These are phyloP conservation scores for Drepana falcataria DNA, from an alignment of 2,888 invertebrate genomes.

Conservation along the genomic window DNA sequence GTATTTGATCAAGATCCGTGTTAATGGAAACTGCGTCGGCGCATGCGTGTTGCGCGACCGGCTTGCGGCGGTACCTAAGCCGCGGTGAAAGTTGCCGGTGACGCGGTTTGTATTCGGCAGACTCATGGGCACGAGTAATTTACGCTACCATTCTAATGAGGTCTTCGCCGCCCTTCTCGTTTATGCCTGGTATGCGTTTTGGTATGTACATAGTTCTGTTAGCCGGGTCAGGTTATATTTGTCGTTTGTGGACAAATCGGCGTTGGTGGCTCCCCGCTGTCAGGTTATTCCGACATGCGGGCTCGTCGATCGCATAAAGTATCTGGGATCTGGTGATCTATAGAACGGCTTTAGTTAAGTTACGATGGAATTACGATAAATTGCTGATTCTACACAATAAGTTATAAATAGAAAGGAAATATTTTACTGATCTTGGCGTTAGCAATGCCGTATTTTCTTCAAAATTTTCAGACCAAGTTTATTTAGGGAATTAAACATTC, in stretches of 20 bases:
- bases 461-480: too few species aligned
- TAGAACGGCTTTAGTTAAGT: not conserved
- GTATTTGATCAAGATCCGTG: constrained; percentile 1
- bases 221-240: constrained; percentile 37
- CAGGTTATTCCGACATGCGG: constrained; percentile 49
- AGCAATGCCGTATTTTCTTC: too few species aligned
- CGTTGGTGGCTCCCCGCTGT: constrained; percentile 45
- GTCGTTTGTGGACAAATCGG: constrained; percentile 52
- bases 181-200: constrained; percentile 13
- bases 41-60: constrained; percentile 23
- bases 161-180: constrained; percentile 36
- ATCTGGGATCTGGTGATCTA: constrained; percentile 39
- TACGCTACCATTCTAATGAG: constrained; percentile 48
- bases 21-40: not conserved
- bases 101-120: constrained; percentile 68
- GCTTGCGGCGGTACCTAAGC: constrained; percentile 20
- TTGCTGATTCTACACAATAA: not conserved
- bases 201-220: constrained; percentile 1
- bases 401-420: not conserved
- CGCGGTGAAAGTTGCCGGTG: constrained; percentile 71
- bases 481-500: too few species aligned
- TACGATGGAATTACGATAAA: not conserved
- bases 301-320: constrained; percentile 38
- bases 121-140: constrained; percentile 52
- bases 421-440: not conserved